Percentiles rank a stretch among this genome's conserved stretches.
Evolutionary conservation across 1,140 invertebrate genomes (phyloP).

Genomic region (Musca vetustissima): DNA sequence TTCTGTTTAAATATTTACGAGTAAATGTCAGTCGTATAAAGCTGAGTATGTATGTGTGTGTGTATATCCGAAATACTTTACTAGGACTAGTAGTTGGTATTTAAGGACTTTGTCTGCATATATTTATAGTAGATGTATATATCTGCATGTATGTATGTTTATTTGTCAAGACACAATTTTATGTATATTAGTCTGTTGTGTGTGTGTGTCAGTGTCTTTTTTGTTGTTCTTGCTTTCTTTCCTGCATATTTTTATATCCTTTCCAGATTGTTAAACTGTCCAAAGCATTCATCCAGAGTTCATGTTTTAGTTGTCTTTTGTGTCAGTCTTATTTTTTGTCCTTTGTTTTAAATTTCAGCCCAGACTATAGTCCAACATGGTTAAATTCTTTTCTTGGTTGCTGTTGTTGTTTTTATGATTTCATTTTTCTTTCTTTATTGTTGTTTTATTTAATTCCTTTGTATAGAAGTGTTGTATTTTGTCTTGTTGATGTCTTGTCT

Average conservation of each 20-base stretch:
- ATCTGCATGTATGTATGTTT: background rate
- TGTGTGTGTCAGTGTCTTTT: background rate
- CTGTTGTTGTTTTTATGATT: background rate
- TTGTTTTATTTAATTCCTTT: background rate
- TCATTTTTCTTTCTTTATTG: too few relatives aligned
- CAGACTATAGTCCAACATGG: too few relatives aligned
- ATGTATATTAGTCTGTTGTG: slow-evolving; percentile 10
- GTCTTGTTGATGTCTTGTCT: background rate
- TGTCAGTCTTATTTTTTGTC: too few relatives aligned
- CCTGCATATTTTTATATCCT: slow-evolving; percentile 53
- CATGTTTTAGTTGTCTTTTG: slow-evolving; percentile 2
- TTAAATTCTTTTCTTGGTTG: background rate
- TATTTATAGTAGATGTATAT: background rate
- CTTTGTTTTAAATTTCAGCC: too few relatives aligned
- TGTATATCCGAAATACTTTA: background rate
- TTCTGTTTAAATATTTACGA: slow-evolving; percentile 24
- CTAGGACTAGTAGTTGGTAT: too few relatives aligned
- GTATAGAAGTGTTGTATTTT: background rate
- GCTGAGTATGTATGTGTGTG: background rate
- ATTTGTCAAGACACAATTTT: background rate
- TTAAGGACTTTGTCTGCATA: too few relatives aligned
- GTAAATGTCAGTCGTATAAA: background rate
- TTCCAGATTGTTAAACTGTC: too few relatives aligned
- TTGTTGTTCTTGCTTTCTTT: background rate
- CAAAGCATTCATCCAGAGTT: too few relatives aligned